Evolutionary conservation across 2,888 invertebrate genomes (phyloP).

Genomic region (Neoitamus cyanurus): DNA sequence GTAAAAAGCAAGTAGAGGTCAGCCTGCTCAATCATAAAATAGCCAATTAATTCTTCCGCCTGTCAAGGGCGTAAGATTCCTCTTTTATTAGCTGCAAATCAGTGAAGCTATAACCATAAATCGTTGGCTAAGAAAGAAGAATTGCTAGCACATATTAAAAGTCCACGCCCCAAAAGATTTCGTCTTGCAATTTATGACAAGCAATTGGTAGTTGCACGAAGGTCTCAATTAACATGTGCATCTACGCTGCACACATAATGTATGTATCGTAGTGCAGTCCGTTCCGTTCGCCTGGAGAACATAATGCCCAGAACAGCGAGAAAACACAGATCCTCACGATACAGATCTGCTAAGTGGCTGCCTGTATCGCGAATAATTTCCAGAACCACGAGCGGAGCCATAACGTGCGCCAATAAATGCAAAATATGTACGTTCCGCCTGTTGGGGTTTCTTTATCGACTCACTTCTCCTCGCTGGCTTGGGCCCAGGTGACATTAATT

Average conservation of each 20-base stretch:
- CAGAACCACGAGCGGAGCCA: background rate
- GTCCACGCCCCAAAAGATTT: background rate
- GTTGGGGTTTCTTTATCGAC: background rate
- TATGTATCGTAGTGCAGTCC: background rate
- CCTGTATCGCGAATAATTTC: background rate
- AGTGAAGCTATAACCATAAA: background rate
- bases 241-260: background rate
- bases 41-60: no score
- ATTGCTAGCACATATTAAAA: background rate
- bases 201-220: background rate
- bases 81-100: background rate
- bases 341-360: background rate
- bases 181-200: background rate
- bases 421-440: background rate
- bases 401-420: background rate
- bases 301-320: background rate
- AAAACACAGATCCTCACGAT: background rate
- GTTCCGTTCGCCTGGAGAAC: background rate
- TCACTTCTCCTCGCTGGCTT: background rate
- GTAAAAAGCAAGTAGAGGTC: no score
- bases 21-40: no score
- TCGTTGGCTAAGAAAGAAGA: background rate
- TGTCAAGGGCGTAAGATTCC: no score
- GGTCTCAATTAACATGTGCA: background rate
- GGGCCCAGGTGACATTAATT: background rate